Conservation (phyloP, 2,113 vertebrate species). For the Corythornis cristatus region DNA sequence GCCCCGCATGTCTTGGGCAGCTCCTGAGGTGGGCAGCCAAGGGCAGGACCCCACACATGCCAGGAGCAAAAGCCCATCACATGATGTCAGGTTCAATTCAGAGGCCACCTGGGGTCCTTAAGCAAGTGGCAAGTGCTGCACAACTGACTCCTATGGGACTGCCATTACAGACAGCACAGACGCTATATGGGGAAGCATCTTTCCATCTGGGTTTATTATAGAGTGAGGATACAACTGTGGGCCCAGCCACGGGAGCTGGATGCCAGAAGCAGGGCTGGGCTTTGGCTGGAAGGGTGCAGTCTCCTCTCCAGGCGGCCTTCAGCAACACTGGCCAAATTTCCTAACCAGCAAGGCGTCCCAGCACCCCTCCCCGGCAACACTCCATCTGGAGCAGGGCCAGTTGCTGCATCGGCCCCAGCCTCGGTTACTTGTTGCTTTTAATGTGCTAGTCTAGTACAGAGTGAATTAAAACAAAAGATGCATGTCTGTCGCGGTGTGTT, state of each 20-base stretch:
- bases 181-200: background rate
- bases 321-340: background rate
- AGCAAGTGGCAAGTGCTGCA: accelerated
- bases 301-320: background rate
- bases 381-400: background rate
- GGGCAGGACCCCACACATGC: accelerated
- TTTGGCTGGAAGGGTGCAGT: background rate
- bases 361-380: background rate
- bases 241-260: background rate
- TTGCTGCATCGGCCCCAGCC: background rate
- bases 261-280: constrained; percentile 29
- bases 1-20: background rate
- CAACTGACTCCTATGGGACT: accelerated
- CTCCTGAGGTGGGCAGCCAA: background rate
- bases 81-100: accelerated
- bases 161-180: background rate
- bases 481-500: background rate
- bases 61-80: background rate
- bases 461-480: constrained; percentile 25
- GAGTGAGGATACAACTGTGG: constrained; percentile 6
- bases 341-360: background rate
- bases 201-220: constrained; percentile 41
- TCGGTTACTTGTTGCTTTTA: constrained; percentile 45
- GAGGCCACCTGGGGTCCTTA: background rate
- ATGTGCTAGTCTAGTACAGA: constrained; percentile 11